Evolutionary conservation across 2,888 invertebrate species (phyloP), one percentile per base, ranked within the genome.

Genomic region (Aphidius colemani): DNA sequence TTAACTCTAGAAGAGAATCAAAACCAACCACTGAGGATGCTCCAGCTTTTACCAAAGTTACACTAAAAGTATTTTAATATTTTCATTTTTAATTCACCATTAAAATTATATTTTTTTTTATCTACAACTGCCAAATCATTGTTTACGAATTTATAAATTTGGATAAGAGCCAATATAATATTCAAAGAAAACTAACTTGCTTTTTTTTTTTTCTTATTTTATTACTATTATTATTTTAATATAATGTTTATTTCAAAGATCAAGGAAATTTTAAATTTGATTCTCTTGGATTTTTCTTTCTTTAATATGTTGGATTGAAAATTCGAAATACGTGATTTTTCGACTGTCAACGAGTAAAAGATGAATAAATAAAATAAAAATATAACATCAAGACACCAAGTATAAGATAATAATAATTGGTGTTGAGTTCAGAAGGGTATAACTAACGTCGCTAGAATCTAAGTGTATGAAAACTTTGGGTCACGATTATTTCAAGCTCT

Each of bases 401-500:
- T 44, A 60, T 64, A 46, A 53, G 58, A 60, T 59, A 44, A 59
- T 48, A 55, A 51, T 46, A 56, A 53, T 57, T 60, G 63, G 66
- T 67, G 59, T 53, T 30, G 30, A 30, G 30, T 30, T 30, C 30
- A 30, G 30, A 30, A 18, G 13, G 13, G 13, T 18, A 18, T 18
- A 18, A 18, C 13, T 18, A 18, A 30, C 30, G 30, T 30, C 5
- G 30, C 30, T 30, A 30, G 30, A 30, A 5, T 3, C 5, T 30
- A 30, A 3, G 30, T 30, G 30, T 63, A 55, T 64, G 59, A 53
- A 72, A 66, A 70, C 78, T 80, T 78, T 80, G 78, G 81, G 79
- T 81, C 80, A 81, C 71, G 79, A 81, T 82, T 82, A 82, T 82
- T 82, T 81, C 80, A 81, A 81, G 81, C 73, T 74, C 76, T 76